A percentile compares a stretch with the other conserved stretches of the same genome.
Evolutionary conservation across 2,113 vertebrate genomes (phyloP).

Genomic region (Tricholaema leucomelas): DNA sequence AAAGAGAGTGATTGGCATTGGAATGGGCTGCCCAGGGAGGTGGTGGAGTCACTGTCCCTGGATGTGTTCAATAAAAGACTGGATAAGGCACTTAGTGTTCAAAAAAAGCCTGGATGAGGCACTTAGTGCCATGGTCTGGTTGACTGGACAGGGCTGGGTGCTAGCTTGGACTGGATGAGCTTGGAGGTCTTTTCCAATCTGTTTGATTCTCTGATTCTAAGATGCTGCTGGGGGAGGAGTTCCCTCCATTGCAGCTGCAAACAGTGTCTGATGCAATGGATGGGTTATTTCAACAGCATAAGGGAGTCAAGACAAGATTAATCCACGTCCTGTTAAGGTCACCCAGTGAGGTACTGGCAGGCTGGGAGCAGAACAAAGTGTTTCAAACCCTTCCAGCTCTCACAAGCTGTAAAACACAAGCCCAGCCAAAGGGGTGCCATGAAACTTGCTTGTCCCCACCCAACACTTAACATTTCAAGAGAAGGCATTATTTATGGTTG

Average conservation of each 20-base stretch:
- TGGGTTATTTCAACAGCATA: neutral
- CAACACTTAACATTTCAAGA: neutral
- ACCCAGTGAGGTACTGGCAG: neutral
- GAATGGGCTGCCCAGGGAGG: too few relatives aligned
- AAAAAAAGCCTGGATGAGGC: too few relatives aligned
- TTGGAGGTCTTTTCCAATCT: too few relatives aligned
- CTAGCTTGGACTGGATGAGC: too few relatives aligned
- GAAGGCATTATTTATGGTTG: neutral
- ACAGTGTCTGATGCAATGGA: neutral
- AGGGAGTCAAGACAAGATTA: neutral
- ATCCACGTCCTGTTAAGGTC: neutral
- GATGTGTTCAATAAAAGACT: too few relatives aligned
- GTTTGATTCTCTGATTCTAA: too few relatives aligned
- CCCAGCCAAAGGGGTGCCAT: neutral
- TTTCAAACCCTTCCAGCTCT: neutral
- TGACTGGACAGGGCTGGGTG: too few relatives aligned
- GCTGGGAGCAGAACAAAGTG: neutral
- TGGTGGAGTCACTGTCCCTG: too few relatives aligned
- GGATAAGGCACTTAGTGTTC: too few relatives aligned
- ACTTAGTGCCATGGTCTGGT: too few relatives aligned
- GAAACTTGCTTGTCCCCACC: neutral
- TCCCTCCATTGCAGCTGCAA: neutral
- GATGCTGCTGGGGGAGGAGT: neutral
- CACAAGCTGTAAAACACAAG: neutral
- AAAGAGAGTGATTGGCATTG: too few relatives aligned